A percentile compares a stretch with the other conserved stretches of the same genome.
Conservation (phyloP, 2,113 vertebrate species). For the Takifugu bimaculatus region DNA sequence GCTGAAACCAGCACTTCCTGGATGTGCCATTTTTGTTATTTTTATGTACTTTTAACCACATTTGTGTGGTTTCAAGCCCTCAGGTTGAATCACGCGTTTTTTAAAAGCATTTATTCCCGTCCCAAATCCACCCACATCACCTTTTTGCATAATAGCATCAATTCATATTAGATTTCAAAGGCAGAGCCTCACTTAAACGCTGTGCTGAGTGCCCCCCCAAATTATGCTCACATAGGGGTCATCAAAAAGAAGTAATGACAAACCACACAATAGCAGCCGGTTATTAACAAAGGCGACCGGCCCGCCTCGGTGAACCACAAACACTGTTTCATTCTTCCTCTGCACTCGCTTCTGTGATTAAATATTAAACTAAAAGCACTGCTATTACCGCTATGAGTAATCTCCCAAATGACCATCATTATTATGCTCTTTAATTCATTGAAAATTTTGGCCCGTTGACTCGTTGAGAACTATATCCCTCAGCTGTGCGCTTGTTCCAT, state of each 20-base stretch:
- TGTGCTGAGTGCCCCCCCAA: conserved; percentile 9
- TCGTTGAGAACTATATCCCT: not conserved
- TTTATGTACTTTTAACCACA: no score
- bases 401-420: conserved; percentile 8
- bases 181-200: conserved; percentile 25
- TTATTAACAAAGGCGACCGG: conserved; percentile 8
- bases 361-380: conserved; percentile 14
- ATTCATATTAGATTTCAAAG: conserved; percentile 22
- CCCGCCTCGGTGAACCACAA: conserved; percentile 24
- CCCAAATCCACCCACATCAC: not conserved
- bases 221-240: no score
- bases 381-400: not conserved
- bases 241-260: conserved; percentile 25
- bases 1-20: no score
- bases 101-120: not conserved
- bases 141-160: conserved; percentile 5
- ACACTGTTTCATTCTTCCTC: conserved; percentile 4
- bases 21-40: no score
- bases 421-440: conserved; percentile 3
- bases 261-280: conserved; percentile 14
- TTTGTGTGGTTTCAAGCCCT: not conserved
- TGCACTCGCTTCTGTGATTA: conserved; percentile 4
- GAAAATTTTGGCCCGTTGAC: not conserved
- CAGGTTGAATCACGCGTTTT: not conserved
- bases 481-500: not conserved